phyloP scores from a whole-genome alignment of 2,888 invertebrate species.

The Cerceris ruficornis region DNA sequence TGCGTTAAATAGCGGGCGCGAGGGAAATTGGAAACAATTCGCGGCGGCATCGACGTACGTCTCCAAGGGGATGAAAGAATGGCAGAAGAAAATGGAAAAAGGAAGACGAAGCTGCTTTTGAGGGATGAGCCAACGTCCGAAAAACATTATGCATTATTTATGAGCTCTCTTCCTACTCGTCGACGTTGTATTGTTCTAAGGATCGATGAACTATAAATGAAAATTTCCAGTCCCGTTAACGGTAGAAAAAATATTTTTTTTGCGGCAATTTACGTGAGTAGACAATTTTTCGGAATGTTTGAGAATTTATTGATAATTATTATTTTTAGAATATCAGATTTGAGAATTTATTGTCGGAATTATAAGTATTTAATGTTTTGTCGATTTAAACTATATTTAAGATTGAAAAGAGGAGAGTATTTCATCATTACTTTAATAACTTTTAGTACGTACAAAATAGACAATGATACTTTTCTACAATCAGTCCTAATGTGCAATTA shows the following conservation, averaged over 20 bases:
- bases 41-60: slow-evolving; percentile 37
- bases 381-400: no score
- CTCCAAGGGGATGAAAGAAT: slow-evolving; percentile 41
- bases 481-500: no score
- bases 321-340: no score
- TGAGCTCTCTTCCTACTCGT: slow-evolving; percentile 65
- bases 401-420: no score
- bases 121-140: slow-evolving; percentile 76
- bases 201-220: slow-evolving; percentile 25
- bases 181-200: slow-evolving; percentile 45
- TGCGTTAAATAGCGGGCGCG: slow-evolving; percentile 57
- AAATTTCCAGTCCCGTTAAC: slow-evolving; percentile 9
- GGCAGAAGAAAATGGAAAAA: slow-evolving; percentile 9
- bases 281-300: no score
- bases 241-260: neutral
- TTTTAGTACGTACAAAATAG: no score
- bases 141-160: slow-evolving; percentile 79
- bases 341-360: no score
- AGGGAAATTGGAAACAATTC: slow-evolving; percentile 55
- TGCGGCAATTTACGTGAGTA: no score
- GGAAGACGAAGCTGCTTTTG: slow-evolving; percentile 20
- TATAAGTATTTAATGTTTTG: no score
- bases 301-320: no score
- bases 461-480: no score
- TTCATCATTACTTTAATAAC: no score